Evolutionary conservation across 2,113 vertebrate species (phyloP), one percentile per base, ranked within the genome.

Genomic region (Elachura formosa): DNA sequence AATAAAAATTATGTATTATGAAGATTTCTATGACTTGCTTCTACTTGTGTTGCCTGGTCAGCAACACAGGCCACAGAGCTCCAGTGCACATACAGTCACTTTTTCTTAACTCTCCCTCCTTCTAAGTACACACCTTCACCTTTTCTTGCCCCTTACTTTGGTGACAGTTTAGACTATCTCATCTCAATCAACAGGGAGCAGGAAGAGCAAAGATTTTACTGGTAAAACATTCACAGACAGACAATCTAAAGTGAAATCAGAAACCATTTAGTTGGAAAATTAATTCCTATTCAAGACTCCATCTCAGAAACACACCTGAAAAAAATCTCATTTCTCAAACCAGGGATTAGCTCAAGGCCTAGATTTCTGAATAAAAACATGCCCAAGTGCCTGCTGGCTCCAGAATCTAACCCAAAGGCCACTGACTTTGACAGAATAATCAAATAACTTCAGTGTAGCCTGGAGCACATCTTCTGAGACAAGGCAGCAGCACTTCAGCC

Each of bases 1-100:
- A 89, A 93, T 96, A 95, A 97, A 96, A 89, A 69, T 38, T 55
- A 66, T n/a, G 9, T 88, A 89, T 93, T 66, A 58, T 51, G 62
- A 96, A 83, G 82, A 80, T 87, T 93, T 74, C 64, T 63, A 1
- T 48, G 77, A 43, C 22, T 95, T 73, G 61, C 38, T 58, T 92
- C 56, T 66, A n/a, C 63, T 69, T 58, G 24, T 40, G 24, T 55
- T 74, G 55, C 45, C 46, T 74, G 43, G 38, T 31, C 51, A 86
- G 55, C 46, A 86, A 49, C 36, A 67, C 61, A 86, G 34, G 10
- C 11, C 77, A 56, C 41, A 67, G 71, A 84, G 36, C 18, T 63
- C 59, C 85, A 61, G 22, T 21, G 24, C 1, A 5, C 67, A 28
- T 26, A 36, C 2, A 41, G 19, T 5, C 25, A 59, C 11, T 28